Percentiles rank a stretch among this genome's conserved stretches.
Evolutionary conservation across 30 jellyfish, hydroid and myxozoan species (phyloP).

Genomic region (Hydractinia symbiolongicarpus): DNA sequence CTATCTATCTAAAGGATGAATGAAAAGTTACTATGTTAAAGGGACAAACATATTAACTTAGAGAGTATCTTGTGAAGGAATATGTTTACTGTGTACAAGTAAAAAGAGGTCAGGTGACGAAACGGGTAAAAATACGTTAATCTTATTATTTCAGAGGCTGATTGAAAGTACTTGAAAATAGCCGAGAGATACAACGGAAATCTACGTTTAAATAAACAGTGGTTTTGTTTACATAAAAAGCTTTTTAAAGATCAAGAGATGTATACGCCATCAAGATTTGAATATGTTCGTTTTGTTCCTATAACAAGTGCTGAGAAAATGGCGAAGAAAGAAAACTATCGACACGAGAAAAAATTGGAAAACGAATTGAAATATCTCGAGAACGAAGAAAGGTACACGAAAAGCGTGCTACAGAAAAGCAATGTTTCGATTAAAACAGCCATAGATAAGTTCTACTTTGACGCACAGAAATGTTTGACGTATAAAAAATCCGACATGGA

Average conservation of each 20-base stretch:
- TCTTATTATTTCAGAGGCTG: no score
- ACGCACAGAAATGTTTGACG: slow-evolving; percentile 12
- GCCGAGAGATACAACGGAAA: no score
- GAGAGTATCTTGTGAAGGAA: no score
- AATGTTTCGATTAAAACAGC: slow-evolving; percentile 1
- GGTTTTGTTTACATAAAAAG: no score
- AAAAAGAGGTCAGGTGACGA: no score
- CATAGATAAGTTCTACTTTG: not conserved
- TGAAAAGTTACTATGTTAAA: no score
- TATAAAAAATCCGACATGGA: not conserved
- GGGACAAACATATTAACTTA: no score
- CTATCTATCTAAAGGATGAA: no score
- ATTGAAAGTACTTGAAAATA: no score
- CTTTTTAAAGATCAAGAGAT: not conserved
- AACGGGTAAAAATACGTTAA: no score
- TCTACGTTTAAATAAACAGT: no score
- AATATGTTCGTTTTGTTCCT: not conserved
- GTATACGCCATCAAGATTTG: slow-evolving; percentile 4
- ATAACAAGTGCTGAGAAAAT: not conserved
- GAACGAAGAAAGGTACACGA: slow-evolving; percentile 1
- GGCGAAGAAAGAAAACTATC: not conserved
- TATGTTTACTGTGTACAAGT: no score
- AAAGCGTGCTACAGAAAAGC: not conserved
- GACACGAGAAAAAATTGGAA: not conserved
- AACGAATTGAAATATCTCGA: not conserved